Evolutionary conservation across 2,797 vertebrate species (phyloP).

Genomic region (Syngnathus rostellatus): DNA sequence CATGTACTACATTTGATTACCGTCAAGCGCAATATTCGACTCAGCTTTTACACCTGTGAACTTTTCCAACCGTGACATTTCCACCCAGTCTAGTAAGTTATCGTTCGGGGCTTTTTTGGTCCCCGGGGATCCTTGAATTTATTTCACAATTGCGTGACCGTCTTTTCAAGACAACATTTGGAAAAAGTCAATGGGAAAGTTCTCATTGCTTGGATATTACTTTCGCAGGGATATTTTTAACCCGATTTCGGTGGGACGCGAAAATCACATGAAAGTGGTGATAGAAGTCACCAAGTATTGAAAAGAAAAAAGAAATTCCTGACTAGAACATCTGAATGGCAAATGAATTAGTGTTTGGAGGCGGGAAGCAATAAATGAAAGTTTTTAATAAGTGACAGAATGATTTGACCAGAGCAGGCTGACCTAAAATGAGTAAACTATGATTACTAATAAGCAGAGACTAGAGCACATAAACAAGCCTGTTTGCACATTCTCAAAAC

Average conservation of each 20-base stretch:
- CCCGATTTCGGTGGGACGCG: neutral
- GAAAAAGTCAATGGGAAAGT: neutral
- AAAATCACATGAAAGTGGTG: neutral
- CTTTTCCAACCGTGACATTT: neutral
- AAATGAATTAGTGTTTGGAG: neutral
- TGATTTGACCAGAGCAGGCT: constrained; percentile 1
- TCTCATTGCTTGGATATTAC: neutral
- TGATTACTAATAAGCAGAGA: neutral
- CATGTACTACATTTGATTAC: neutral
- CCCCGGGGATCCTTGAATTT: neutral
- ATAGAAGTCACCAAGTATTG: neutral
- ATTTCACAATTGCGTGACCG: constrained; percentile 1
- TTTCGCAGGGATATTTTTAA: constrained; percentile 10
- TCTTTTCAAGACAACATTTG: neutral
- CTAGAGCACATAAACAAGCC: neutral
- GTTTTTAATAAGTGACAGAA: neutral
- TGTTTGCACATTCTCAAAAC: neutral
- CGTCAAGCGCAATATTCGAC: neutral
- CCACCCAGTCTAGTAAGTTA: neutral
- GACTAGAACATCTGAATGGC: neutral
- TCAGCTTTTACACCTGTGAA: neutral
- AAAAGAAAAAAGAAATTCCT: neutral
- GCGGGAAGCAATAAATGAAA: neutral
- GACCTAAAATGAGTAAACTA: neutral
- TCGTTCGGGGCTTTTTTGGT: neutral